A percentile compares a stretch with the other conserved stretches of the same genome.
Evolutionary conservation across 2,888 invertebrate genomes (phyloP).

Genomic region (Tetrapedia diversipes): DNA sequence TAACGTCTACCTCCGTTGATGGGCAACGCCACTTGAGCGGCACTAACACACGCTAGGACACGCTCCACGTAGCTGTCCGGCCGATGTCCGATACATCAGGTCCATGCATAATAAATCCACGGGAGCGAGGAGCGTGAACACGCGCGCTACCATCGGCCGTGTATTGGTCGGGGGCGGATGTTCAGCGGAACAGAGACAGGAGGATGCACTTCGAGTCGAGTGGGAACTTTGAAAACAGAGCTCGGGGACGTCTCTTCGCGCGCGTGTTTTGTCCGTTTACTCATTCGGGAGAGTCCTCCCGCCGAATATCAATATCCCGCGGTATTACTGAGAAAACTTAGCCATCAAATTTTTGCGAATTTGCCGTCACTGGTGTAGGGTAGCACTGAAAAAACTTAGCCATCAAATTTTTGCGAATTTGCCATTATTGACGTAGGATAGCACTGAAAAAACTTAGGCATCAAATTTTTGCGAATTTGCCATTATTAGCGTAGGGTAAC

Average conservation of each 20-base stretch:
- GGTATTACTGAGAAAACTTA: constrained; percentile 66
- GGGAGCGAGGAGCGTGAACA: constrained; percentile 48
- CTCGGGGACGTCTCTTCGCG: constrained; percentile 5
- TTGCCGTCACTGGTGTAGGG: no score
- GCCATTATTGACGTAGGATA: no score
- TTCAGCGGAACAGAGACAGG: constrained; percentile 34
- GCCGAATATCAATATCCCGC: constrained; percentile 76
- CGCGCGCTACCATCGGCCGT: constrained; percentile 32
- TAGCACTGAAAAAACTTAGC: no score
- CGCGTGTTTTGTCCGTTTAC: constrained; percentile 41
- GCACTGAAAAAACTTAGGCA: no score
- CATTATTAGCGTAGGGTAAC: no score
- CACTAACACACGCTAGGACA: constrained; percentile 35
- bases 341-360: constrained; percentile 74
- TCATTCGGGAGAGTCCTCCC: constrained; percentile 65
- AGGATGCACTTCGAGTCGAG: constrained; percentile 55
- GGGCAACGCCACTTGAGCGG: constrained; percentile 60
- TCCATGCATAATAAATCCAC: constrained; percentile 81
- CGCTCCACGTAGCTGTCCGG: constrained; percentile 49
- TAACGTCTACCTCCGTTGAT: constrained; percentile 67
- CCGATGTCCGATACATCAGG: constrained; percentile 81
- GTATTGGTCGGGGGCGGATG: constrained; percentile 44
- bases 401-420: no score
- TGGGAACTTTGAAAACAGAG: constrained; percentile 68
- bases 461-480: no score